Evolutionary conservation across 92 coral and sea anemone species (phyloP).

Genomic region (Palythoa caribaeorum): DNA sequence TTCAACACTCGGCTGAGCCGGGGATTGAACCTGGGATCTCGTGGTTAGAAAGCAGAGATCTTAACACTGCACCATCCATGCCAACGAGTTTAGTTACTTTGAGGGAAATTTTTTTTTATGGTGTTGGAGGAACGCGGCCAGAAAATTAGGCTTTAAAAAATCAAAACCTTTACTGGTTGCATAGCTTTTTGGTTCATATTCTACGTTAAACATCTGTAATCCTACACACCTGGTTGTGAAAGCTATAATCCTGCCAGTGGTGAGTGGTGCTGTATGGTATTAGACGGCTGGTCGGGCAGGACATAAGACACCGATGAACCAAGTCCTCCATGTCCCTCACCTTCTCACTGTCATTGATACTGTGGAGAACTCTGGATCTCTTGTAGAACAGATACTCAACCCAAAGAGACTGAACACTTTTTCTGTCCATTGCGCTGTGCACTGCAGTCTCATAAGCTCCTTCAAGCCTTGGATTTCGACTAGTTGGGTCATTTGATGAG

Average conservation of each 20-base stretch:
- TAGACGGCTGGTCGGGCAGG: slow-evolving; percentile 76
- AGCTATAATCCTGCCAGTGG: slow-evolving; percentile 88
- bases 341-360: slow-evolving; percentile 8
- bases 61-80: too few species aligned
- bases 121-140: too few species aligned
- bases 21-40: too few species aligned
- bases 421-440: slow-evolving; percentile 77
- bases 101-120: too few species aligned
- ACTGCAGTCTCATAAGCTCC: slow-evolving; percentile 91
- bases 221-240: slow-evolving; percentile 88
- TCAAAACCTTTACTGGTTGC: too few species aligned
- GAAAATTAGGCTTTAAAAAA: too few species aligned
- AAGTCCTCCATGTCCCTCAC: slow-evolving; percentile 77
- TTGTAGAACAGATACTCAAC: slow-evolving; percentile 87
- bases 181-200: too few species aligned
- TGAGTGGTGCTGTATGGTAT: slow-evolving; percentile 76
- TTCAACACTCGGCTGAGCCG: too few species aligned
- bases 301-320: slow-evolving; percentile 87
- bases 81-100: too few species aligned
- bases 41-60: too few species aligned
- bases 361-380: slow-evolving; percentile 66
- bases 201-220: neutral
- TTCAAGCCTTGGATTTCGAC: slow-evolving; percentile 64
- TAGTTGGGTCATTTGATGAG: slow-evolving; percentile 63
- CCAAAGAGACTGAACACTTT: slow-evolving; percentile 83